Conservation (phyloP, 2,113 vertebrate species). For the Tachycineta bicolor region DNA sequence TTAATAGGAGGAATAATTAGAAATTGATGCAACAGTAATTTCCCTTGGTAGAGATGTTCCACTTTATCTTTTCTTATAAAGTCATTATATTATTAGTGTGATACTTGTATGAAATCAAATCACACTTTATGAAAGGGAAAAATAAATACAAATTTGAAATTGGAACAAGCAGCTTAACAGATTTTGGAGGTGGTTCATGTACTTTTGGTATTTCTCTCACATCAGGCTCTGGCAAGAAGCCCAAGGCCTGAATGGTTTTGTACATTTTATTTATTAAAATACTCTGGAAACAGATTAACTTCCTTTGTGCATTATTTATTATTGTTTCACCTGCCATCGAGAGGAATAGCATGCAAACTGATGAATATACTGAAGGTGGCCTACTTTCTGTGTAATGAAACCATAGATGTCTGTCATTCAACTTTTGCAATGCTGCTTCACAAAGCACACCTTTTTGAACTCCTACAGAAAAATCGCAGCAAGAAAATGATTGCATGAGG, state of each 20-base stretch:
- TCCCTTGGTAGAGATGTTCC: neutral
- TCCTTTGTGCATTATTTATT: conserved; percentile 63
- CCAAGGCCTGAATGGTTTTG: conserved; percentile 31
- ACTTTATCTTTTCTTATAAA: conserved; percentile 1
- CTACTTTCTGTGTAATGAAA: conserved; percentile 1
- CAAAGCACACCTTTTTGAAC: neutral
- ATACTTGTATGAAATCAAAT: conserved; percentile 27
- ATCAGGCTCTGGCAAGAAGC: conserved; percentile 14
- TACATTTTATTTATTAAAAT: conserved; percentile 61
- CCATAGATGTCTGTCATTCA: neutral
- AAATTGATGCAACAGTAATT: neutral
- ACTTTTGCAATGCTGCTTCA: neutral
- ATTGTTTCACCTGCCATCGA: conserved; percentile 33
- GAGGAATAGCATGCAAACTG: neutral
- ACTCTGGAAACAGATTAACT: conserved; percentile 44
- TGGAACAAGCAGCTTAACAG: conserved; percentile 10
- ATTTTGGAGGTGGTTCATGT: neutral
- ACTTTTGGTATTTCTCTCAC: conserved; percentile 17
- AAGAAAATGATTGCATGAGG: neutral
- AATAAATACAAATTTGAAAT: conserved; percentile 37
- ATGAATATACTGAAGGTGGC: neutral
- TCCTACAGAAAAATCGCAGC: neutral
- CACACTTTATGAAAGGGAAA: neutral
- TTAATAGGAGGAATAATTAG: neutral
- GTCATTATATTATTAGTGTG: neutral